A percentile compares a stretch with the other conserved stretches of the same genome.
These are phyloP conservation scores for Mactromeris polynyma DNA, from an alignment of 2,888 invertebrate species.

Conservation along the genomic window DNA sequence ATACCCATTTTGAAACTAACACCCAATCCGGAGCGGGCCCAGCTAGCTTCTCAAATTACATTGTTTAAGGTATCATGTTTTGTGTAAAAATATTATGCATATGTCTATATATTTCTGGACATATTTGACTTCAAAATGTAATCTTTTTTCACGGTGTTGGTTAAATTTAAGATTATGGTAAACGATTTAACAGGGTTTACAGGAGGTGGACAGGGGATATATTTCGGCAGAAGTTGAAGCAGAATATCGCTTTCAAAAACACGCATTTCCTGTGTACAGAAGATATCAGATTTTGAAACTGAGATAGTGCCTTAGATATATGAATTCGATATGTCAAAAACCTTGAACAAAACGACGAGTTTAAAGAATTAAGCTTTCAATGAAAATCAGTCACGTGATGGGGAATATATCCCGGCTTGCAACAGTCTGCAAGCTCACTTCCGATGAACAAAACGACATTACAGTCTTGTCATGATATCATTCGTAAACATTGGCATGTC, in stretches of 20 bases:
- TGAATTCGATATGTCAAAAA: constrained; percentile 25
- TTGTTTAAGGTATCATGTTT: constrained; percentile 33
- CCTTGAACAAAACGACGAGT: background rate
- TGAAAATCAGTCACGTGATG: background rate
- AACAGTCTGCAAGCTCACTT: background rate
- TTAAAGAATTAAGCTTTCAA: background rate
- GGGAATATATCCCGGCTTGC: background rate
- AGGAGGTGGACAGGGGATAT: background rate
- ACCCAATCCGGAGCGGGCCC: constrained; percentile 50
- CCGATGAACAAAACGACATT: background rate
- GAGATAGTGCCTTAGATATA: constrained; percentile 34
- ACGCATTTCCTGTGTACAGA: constrained; percentile 39
- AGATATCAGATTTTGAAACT: constrained; percentile 19
- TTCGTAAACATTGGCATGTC: background rate
- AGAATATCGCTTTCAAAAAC: background rate
- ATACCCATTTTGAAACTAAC: constrained; percentile 30
- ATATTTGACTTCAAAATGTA: constrained; percentile 12
- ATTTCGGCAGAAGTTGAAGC: background rate
- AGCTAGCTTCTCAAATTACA: constrained; percentile 29
- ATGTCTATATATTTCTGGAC: constrained; percentile 22
- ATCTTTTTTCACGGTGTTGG: constrained; percentile 20
- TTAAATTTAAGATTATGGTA: constrained; percentile 10
- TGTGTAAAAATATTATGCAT: constrained; percentile 24
- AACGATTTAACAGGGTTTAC: background rate
- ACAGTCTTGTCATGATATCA: background rate